These are phyloP conservation scores for Channa striata DNA, from an alignment of 2,797 vertebrate species.

Conservation along the genomic window DNA sequence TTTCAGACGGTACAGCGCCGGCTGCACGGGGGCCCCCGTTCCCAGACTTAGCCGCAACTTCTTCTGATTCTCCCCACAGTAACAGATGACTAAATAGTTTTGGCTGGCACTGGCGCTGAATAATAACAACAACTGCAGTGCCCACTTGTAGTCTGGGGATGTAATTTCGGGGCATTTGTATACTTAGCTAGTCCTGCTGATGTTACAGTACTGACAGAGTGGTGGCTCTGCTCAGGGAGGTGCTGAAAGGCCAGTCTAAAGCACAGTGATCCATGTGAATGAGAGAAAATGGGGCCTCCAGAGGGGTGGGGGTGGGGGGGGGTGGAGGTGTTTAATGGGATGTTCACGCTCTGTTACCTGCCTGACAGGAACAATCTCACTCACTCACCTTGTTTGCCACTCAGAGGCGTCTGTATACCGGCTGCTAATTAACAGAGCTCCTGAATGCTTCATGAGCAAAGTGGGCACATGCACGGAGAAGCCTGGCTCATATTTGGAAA, in stretches of 20 bases:
- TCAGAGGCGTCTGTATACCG: constrained; percentile 57
- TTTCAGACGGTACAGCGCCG: constrained; percentile 13
- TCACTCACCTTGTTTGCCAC: constrained; percentile 77
- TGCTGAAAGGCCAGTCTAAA: constrained; percentile 24
- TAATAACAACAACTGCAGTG: constrained; percentile 10
- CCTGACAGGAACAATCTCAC: constrained; percentile 70
- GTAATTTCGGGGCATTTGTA: constrained; percentile 27
- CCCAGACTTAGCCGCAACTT: constrained; percentile 20
- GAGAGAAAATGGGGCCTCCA: constrained; percentile 45
- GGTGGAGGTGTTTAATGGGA: constrained; percentile 75
- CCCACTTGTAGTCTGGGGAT: constrained; percentile 19
- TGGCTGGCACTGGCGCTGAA: constrained; percentile 16
- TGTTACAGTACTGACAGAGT: constrained; percentile 15
- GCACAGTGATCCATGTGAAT: constrained; percentile 56
- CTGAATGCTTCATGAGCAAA: constrained; percentile 46
- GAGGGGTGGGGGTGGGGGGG: no score
- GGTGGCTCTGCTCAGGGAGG: constrained; percentile 20
- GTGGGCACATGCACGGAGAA: constrained; percentile 23
- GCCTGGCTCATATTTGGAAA: constrained; percentile 21
- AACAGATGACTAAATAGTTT: constrained; percentile 23
- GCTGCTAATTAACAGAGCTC: constrained; percentile 69
- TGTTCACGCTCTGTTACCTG: constrained; percentile 75
- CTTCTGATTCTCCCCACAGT: constrained; percentile 9
- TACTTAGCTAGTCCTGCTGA: constrained; percentile 20
- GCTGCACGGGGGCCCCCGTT: constrained; percentile 28